Evolutionary conservation across 1,140 invertebrate genomes (phyloP), one percentile per base, ranked within the genome.

Genomic region (Thaumatotibia leucotreta): DNA sequence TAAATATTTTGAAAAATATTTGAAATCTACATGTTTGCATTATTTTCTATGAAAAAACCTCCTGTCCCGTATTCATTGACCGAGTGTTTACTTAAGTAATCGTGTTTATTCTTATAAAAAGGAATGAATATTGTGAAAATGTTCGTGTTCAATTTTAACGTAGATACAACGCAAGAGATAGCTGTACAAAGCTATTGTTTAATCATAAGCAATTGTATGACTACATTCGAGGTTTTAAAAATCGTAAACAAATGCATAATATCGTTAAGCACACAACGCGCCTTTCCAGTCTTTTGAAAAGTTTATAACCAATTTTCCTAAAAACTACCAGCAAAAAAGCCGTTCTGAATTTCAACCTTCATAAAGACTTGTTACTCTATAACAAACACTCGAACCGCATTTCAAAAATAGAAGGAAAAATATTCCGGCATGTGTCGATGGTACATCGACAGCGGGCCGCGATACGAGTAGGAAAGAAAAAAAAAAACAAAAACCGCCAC

Each of bases 371-470:
- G 70, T 69, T 65, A 75, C 76, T 77, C 52, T 58, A 58, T 58
- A 80, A 83, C 80, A 84, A 84, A 86, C 83, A 84, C 72, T 76
- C 70, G 73, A 72, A 68, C 63, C 69, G 72, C 75, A 72, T 80
- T 82, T 75, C 66, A 63, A 68, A 62, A 62, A 64, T 80, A 78
- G 79, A 69, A 76, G 77, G 71, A 77, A 83, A 83, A 87, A 85
- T 79, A 69, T 64, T 73, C 63, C 66, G 69, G 73, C 74, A 83
- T 86, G 79, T 84, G 84, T 84, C 85, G 82, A 87, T 85, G 73
- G 75, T 70, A 72, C 77, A 86, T 86, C 80, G 84, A 79, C 80
- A 78, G 75, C 73, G 74, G 71, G 58, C 72, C 70, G 79, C 80
- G 85, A 82, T 81, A 80, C 67, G 75, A 63, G 73, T 68, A 84